Evolutionary conservation across 1,140 invertebrate genomes (phyloP).

Genomic region (Drosophila sturtevanti): DNA sequence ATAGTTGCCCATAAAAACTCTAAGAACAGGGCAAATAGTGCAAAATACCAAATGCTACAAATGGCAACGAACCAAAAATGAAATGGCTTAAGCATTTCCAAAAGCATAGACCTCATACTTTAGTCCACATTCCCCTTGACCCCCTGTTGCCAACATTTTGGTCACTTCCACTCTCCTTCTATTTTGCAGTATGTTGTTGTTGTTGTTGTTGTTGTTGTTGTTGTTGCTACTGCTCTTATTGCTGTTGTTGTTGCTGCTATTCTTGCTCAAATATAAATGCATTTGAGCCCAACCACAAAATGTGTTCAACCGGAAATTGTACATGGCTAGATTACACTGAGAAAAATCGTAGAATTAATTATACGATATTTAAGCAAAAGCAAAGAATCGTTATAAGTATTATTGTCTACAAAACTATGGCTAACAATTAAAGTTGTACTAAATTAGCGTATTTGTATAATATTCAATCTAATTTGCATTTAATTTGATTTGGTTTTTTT

Average conservation of each 20-base stretch:
- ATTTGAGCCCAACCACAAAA: slow-evolving; percentile 77
- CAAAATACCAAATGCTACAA: slow-evolving; percentile 74
- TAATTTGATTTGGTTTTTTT: too few relatives aligned
- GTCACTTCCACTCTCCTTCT: neutral
- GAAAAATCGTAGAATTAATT: neutral
- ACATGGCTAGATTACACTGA: slow-evolving; percentile 65
- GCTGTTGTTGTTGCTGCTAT: slow-evolving; percentile 38
- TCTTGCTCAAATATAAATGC: slow-evolving; percentile 77
- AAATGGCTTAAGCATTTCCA: slow-evolving; percentile 76
- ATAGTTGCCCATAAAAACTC: slow-evolving; percentile 44
- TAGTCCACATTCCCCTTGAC: slow-evolving; percentile 17
- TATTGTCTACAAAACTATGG: too few relatives aligned
- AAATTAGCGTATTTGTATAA: too few relatives aligned
- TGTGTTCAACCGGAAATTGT: slow-evolving; percentile 82
- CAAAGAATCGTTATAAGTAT: too few relatives aligned
- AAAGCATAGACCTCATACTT: slow-evolving; percentile 59
- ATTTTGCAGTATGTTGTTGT: neutral
- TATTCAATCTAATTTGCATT: too few relatives aligned
- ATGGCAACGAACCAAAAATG: slow-evolving; percentile 77
- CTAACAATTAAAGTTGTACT: too few relatives aligned
- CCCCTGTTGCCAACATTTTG: neutral
- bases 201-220: slow-evolving; percentile 12
- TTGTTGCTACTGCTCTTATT: slow-evolving; percentile 35
- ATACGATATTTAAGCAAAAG: too few relatives aligned
- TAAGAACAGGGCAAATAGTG: slow-evolving; percentile 48